Conservation (phyloP, 2,888 invertebrate species). For the Harpalus rubripes region DNA sequence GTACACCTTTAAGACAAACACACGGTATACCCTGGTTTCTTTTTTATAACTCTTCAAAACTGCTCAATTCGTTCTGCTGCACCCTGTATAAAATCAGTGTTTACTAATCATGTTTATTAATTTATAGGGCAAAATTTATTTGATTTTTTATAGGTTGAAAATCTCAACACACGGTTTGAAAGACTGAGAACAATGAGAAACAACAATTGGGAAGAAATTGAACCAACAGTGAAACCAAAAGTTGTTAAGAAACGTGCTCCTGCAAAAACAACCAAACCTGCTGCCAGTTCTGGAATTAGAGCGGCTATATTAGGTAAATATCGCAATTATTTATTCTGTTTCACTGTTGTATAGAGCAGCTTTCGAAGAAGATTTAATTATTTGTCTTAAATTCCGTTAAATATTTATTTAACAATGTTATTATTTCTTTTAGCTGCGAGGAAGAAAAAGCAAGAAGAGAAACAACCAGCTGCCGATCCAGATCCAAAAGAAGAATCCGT, state of each 20-base stretch:
- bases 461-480: neutral
- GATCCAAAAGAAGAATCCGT: constrained; percentile 15
- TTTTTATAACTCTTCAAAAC: too few species aligned
- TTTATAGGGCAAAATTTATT: neutral
- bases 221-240: constrained; percentile 71
- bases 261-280: constrained; percentile 67
- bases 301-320: constrained; percentile 72
- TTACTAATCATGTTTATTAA: too few species aligned
- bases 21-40: too few species aligned
- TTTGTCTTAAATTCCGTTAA: neutral
- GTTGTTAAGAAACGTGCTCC: constrained; percentile 66
- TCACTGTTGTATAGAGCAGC: too few species aligned
- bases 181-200: constrained; percentile 77
- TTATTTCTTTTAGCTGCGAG: constrained; percentile 34
- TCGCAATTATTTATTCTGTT: neutral
- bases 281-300: constrained; percentile 70
- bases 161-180: constrained; percentile 82
- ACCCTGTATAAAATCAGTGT: too few species aligned
- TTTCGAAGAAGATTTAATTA: too few species aligned
- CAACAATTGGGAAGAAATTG: constrained; percentile 80
- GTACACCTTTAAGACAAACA: too few species aligned
- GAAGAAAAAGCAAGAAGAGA: constrained; percentile 29
- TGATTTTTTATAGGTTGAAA: constrained; percentile 78
- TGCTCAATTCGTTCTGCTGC: too few species aligned
- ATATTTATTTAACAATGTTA: too few species aligned